Evolutionary conservation across 2,888 invertebrate genomes (phyloP), one percentile per base, ranked within the genome.

Genomic region (Drosophila yooni): DNA sequence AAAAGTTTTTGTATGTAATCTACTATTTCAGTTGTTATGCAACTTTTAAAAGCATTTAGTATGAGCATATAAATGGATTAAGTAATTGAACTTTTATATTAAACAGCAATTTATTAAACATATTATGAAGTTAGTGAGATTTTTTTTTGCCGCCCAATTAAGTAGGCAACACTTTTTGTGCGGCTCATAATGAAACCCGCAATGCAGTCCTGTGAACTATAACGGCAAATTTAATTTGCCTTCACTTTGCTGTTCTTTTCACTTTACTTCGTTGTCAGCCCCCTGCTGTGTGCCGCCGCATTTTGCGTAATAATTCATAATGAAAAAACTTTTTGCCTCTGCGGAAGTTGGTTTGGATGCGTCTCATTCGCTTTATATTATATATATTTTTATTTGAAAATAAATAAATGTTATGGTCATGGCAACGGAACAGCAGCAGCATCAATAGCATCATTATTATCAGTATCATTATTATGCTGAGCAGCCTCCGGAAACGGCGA

Each of bases 291-390:
- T 25, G 33, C 43, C 15, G 36, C 40, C 62, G 61, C 74, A 69
- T 69, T 79, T 79, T 71, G 66, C 74, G 73, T 88, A 89, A 89
- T 89, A 89, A 88, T 89, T 89, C 83, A 89, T 89, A 90, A 83
- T 83, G 89, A 83, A 89, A 89, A 89, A 91, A 87, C 79, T 86
- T 86, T 89, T 51, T 65, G 50, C 79, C 62, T 64, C 33, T 40
- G 50, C 27, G 21, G 36, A 64, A 77, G 57, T 64, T 50, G 54
- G 76, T 50, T 56, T 63, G n/a, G 27, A 10, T 33, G 60, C 62
- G 64, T 72, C 65, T 71, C 56, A n/a, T 59, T 43, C 10, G 40
- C 40, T 60, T 83, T 74, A 63, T 70, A 65, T 62, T 72, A 73
- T 74, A 69, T 74, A 69, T 77, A 67, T 75, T 88, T 76, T 81